Conservation (phyloP, 2,797 vertebrate species). For the Cygnus olor region DNA sequence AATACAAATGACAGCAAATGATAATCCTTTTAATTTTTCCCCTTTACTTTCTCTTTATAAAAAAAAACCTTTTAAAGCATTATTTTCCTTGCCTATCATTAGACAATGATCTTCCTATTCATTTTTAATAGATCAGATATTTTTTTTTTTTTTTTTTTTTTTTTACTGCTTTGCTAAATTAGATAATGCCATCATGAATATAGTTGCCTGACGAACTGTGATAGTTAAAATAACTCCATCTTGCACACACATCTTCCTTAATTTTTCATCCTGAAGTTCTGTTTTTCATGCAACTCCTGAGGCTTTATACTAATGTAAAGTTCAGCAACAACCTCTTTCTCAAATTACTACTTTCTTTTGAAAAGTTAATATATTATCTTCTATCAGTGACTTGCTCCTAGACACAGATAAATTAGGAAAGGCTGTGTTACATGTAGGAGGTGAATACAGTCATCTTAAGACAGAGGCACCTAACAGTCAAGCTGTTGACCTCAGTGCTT, state of each 20-base stretch:
- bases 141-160: neutral
- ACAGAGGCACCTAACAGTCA: neutral
- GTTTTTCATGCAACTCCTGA: constrained; percentile 31
- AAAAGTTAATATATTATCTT: neutral
- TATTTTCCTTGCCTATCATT: constrained; percentile 7
- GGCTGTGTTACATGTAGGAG: neutral
- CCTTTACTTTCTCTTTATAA: neutral
- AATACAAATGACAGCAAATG: constrained; percentile 12
- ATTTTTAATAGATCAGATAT: constrained; percentile 34
- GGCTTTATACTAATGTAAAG: constrained; percentile 24
- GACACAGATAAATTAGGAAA: neutral
- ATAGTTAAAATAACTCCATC: constrained; percentile 61
- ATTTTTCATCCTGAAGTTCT: constrained; percentile 63
- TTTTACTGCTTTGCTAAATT: constrained; percentile 31
- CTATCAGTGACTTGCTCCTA: neutral
- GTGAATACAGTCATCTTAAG: neutral
- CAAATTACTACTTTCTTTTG: constrained; percentile 6
- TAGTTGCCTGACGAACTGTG: constrained; percentile 37
- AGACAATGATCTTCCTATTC: constrained; percentile 16
- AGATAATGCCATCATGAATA: constrained; percentile 43
- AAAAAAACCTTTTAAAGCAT: neutral
- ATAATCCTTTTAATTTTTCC: neutral
- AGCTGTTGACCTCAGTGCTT: neutral
- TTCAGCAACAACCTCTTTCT: constrained; percentile 46
- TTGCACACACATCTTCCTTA: constrained; percentile 5